Evolutionary conservation across 2,797 vertebrate genomes (phyloP).

Genomic region (Ctenosaura bakeri): DNA sequence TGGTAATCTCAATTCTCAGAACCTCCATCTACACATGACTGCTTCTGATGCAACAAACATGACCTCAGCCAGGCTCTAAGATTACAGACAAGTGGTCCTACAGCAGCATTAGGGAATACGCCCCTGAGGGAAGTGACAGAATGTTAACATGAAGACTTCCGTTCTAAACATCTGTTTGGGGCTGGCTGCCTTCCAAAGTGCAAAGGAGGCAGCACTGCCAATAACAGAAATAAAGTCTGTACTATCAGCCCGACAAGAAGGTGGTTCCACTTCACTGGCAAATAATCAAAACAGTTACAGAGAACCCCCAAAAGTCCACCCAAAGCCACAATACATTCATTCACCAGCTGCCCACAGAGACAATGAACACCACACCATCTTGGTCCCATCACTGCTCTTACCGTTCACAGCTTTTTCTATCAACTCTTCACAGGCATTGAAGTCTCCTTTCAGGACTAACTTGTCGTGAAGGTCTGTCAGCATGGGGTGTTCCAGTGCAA

Average conservation of each 20-base stretch:
- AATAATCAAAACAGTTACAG: neutral
- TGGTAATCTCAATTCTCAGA: neutral
- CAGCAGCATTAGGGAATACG: neutral
- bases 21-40: neutral
- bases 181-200: neutral
- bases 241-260: neutral
- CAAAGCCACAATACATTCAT: neutral
- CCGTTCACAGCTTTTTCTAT: conserved; percentile 99
- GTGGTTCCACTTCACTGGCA: neutral
- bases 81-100: neutral
- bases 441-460: conserved; percentile 95
- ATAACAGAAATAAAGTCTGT: neutral
- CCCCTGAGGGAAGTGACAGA: neutral
- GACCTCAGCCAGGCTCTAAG: neutral
- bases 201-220: neutral
- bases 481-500: conserved; percentile 97
- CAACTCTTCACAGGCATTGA: conserved; percentile 96
- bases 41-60: neutral
- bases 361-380: too few relatives aligned
- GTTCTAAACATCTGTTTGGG: neutral
- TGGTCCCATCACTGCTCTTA: conserved; percentile 73
- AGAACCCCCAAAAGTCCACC: neutral
- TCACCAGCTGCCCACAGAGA: too few relatives aligned
- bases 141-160: neutral
- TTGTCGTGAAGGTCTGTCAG: conserved; percentile 97